phyloP scores from a whole-genome alignment of 2,113 vertebrate genomes.

The Verasper variegatus region DNA sequence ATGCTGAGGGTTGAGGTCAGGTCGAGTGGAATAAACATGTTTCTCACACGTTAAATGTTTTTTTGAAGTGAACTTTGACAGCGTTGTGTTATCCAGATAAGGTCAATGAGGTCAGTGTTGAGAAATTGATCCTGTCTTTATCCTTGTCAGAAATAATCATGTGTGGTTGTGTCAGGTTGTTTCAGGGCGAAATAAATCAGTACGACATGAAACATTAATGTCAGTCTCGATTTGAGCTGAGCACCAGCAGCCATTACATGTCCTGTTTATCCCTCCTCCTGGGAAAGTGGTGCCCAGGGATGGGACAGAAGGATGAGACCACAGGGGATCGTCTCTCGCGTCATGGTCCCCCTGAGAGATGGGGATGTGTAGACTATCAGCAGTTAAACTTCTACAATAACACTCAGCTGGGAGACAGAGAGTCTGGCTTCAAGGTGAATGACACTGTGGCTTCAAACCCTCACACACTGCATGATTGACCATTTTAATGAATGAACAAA shows the following conservation, averaged over 20 bases:
- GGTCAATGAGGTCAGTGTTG: constrained; percentile 2
- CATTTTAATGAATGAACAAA: constrained; percentile 9
- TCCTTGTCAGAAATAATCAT: constrained; percentile 20
- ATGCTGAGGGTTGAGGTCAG: constrained; percentile 52
- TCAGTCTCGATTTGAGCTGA: not conserved
- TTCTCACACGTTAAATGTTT: constrained; percentile 28
- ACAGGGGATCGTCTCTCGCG: constrained; percentile 25
- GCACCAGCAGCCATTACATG: not conserved
- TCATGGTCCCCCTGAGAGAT: constrained; percentile 17
- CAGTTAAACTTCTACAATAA: constrained; percentile 43
- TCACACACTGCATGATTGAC: not conserved
- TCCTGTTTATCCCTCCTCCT: constrained; percentile 1
- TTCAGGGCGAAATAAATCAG: constrained; percentile 8
- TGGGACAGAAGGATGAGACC: constrained; percentile 13
- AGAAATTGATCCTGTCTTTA: constrained; percentile 31
- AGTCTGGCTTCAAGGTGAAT: constrained; percentile 32
- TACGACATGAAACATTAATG: constrained; percentile 15
- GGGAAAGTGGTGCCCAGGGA: not conserved
- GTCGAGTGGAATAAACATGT: constrained; percentile 54
- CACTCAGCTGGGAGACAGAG: constrained; percentile 20
- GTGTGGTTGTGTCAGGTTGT: not conserved
- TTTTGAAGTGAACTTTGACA: constrained; percentile 8
- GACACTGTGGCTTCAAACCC: constrained; percentile 14
- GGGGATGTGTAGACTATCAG: constrained; percentile 36
- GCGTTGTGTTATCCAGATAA: constrained; percentile 22